phyloP scores from a whole-genome alignment of 2,797 vertebrate genomes.

The Hybognathus amarus region DNA sequence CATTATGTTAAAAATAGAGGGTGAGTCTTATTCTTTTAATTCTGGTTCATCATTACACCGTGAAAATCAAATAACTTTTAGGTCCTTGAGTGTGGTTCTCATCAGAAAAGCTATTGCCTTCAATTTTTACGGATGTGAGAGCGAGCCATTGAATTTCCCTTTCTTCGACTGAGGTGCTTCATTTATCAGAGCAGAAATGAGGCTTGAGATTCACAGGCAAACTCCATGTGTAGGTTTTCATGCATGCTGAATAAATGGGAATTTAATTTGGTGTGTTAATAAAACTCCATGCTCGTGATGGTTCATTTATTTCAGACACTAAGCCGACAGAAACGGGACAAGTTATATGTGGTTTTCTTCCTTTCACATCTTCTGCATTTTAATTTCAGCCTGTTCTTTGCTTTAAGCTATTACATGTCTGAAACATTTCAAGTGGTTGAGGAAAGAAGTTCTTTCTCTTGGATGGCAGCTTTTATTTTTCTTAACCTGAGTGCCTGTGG shows the following conservation, averaged over 20 bases:
- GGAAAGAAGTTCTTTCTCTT: neutral
- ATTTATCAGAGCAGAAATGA: constrained; percentile 40
- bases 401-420: neutral
- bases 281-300: constrained; percentile 26
- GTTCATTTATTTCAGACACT: constrained; percentile 33
- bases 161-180: constrained; percentile 30
- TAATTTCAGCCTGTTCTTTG: neutral
- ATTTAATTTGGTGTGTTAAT: constrained; percentile 45
- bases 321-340: constrained; percentile 4
- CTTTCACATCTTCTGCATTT: neutral
- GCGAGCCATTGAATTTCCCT: constrained; percentile 38
- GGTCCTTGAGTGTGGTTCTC: constrained; percentile 47
- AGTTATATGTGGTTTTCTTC: neutral
- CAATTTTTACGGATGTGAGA: constrained; percentile 49
- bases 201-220: constrained; percentile 31
- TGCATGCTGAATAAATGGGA: constrained; percentile 48
- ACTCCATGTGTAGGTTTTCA: constrained; percentile 38
- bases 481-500: neutral
- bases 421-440: neutral
- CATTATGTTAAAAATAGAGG: constrained; percentile 11
- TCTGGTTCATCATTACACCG: constrained; percentile 41
- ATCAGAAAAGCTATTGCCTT: constrained; percentile 42
- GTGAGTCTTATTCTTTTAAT: constrained; percentile 44
- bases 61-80: constrained; percentile 54
- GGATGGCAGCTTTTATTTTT: neutral